Evolutionary conservation across 1,140 invertebrate genomes (phyloP), one percentile per base, ranked within the genome.

Genomic region (Meloidogyne floridensis): DNA sequence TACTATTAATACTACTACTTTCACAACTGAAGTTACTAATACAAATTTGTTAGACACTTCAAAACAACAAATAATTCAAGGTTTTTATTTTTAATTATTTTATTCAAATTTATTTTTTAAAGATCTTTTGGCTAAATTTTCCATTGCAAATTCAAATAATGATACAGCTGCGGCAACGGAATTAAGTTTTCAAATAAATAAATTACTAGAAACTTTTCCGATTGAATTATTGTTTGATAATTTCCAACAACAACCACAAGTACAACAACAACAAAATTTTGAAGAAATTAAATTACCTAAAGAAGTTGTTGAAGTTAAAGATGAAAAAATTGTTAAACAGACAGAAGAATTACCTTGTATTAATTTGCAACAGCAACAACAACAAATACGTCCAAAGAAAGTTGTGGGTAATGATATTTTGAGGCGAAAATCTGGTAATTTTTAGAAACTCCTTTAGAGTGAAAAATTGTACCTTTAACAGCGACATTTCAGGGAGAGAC

Each of bases 401-500:
- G 43, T 20, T 42, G 53, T 13, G 0, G 13, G 13, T 0, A 53
- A 32, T 18, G 65, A 79, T 20, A 71, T 15, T 53, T n/a, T 79
- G 32, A 42, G 59, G 13, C 75, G 80, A 71, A 80, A 80, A 81
- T 76, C 80, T 11, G 80, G 80, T 80, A 32, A 32, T 32, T 32
- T 32, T 32, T 32, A 32, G 32, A 32, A 32, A 32, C 32, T 32
- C 32, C 32, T 32, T 32, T 32, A 32, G 32, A 32, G 0, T 32
- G 32, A 32, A 32, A 32, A 32, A 32, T 32, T 32, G 1, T 32
- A 32, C 2, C 2, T 32, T 32, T 32, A 32, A 32, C 32, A 32
- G 2, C 1, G 32, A 2, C 32, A 32, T 32, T 32, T 32, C 32
- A 32, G 32, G 32, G 32, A 32, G 32, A 32, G 32, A 32, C 32